Base-by-base conservation (phyloP, 2,797 vertebrate species). In the Pipistrellus pygmaeus region DNA sequence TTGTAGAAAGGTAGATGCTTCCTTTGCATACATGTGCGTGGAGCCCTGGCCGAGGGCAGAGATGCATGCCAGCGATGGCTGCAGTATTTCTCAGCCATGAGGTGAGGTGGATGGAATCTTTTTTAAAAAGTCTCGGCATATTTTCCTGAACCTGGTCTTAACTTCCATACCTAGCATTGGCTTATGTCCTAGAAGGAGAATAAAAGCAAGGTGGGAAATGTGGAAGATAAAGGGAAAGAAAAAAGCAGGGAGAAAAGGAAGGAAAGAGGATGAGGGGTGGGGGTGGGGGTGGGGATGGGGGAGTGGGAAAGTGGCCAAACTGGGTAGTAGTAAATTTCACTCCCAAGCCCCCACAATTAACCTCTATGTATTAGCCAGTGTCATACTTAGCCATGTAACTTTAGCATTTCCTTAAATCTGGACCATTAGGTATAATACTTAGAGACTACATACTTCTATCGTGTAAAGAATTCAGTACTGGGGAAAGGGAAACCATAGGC, bases 351-450 rank as follows among this genome's bases (percentile, higher is more conserved):
- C 57, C 20, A 85, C 46, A 84, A 60, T 88, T 90, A 78, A 93
- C 11, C 64, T 87, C 13, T 80, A 35, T 35, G 32, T 76, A 23
- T 44, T 81, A 64, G 3, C 27, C n/a, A 68, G 38, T 55, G 3
- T 82, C 78, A 35, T 30, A 53, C 73, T 72, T 64, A 48, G 57
- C 2, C 55, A 10, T 23, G 53, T 71, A 85, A 84, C 48, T 6
- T 27, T 81, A n/a, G 51, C 6, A 23, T 68, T 88, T 83, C 76
- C 46, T 57, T 88, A 91, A 94, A 69, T 71, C 23, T 85, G 41
- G 30, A 55, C n/a, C 10, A 44, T 41, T 85, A 44, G 10, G 14
- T 84, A 44, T 2, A 84, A 17, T 48, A 93, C 91, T 80, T 69
- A 94, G 7, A 83, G 8, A 17, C 23, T 46, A 23, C 4, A 35